Base-by-base conservation (phyloP, 2,888 invertebrate genomes). In the Crioceris asparagi region DNA sequence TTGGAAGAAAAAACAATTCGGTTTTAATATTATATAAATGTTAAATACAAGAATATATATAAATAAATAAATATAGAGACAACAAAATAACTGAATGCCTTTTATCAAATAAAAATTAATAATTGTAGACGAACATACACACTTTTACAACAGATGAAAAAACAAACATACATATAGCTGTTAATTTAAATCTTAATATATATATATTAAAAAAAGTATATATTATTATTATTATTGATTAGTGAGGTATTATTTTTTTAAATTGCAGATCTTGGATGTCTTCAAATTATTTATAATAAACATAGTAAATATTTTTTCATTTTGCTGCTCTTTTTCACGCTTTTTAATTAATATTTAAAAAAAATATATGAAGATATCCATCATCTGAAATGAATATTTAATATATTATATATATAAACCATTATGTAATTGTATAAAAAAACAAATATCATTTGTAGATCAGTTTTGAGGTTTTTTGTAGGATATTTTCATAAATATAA, bases 401-500 rank as follows among this genome's bases (percentile, higher is more conserved):
- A n/a, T n/a, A n/a, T n/a, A n/a, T n/a, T n/a, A n/a, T n/a, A n/a
- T n/a, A n/a, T n/a, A n/a, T n/a, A n/a, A n/a, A n/a, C n/a, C n/a
- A n/a, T 51, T 52, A 54, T 57, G 57, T 57, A 48, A 58, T 53
- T 61, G 60, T 61, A 60, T 58, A 58, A 59, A n/a, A n/a, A n/a
- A n/a, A n/a, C n/a, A n/a, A 58, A 54, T 57, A 60, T 61, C 59
- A 61, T 57, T 61, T 60, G 62, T 62, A 62, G 50, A 60, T 61
- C 59, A 62, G 59, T 64, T 63, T 59, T 59, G 60, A 61, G 62
- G 61, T 62, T 59, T 64, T 63, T 64, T 63, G 64, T 64, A 62
- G 62, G 59, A 63, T 64, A 63, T 62, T 63, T 64, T 63, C 63
- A 61, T 64, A 64, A 63, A 62, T 63, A 64, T 63, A 62, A 64